Evolutionary conservation across 2,888 invertebrate genomes (phyloP).

Genomic region (Trachelus stipa): DNA sequence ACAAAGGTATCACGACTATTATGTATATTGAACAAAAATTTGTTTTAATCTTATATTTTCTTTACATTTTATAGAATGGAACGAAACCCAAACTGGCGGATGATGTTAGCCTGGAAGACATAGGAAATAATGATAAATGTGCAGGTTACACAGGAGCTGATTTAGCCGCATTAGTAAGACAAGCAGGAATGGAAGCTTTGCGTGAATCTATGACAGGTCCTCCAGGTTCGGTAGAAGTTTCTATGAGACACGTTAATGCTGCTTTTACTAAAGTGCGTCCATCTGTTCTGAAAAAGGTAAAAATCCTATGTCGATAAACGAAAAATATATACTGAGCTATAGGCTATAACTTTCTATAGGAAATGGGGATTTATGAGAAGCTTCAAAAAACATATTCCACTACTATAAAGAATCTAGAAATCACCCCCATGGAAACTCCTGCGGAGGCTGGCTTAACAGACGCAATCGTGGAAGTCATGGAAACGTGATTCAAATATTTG

Average conservation of each 20-base stretch:
- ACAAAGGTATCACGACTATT: slow-evolving; percentile 76
- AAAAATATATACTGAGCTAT: not conserved
- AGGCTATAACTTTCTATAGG: slow-evolving; percentile 69
- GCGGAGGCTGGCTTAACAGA: slow-evolving; percentile 46
- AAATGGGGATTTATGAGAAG: slow-evolving; percentile 82
- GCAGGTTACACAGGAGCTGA: slow-evolving; percentile 95
- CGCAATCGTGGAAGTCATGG: slow-evolving; percentile 57
- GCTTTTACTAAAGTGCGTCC: slow-evolving; percentile 86
- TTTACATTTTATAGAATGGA: slow-evolving; percentile 73
- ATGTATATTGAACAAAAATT: not conserved
- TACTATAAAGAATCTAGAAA: slow-evolving; percentile 68
- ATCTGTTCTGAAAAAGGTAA: slow-evolving; percentile 83
- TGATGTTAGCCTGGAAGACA: slow-evolving; percentile 80
- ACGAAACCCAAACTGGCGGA: slow-evolving; percentile 80
- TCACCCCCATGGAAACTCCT: slow-evolving; percentile 70
- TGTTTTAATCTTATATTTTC: not conserved
- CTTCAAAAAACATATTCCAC: slow-evolving; percentile 76
- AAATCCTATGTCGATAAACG: slow-evolving; percentile 6
- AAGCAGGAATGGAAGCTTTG: slow-evolving; percentile 85
- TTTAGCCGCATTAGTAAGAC: slow-evolving; percentile 87
- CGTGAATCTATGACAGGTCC: slow-evolving; percentile 78
- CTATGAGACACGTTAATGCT: slow-evolving; percentile 79
- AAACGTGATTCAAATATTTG: slow-evolving; percentile 43
- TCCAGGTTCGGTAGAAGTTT: slow-evolving; percentile 66
- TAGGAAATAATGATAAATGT: slow-evolving; percentile 76